Evolutionary conservation across 2,888 invertebrate species (phyloP), one percentile per base, ranked within the genome.

Genomic region (Ochlodes sylvanus): DNA sequence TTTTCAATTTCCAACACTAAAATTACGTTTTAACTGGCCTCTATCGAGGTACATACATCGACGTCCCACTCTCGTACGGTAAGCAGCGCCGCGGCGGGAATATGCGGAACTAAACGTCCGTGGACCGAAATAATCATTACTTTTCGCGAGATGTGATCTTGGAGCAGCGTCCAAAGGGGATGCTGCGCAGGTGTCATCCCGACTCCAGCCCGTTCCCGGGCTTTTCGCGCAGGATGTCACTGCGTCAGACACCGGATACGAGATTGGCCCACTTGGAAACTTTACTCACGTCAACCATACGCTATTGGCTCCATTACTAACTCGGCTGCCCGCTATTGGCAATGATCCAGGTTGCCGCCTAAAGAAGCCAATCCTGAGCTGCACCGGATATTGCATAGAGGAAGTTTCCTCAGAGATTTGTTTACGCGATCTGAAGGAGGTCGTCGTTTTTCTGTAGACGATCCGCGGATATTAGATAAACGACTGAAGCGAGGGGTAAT

Each of bases 51-150:
- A 88, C 83, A 83, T 87, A 87, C 83, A 80, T 82, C 84, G 83
- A 77, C 80, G 79, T 83, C 82, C 80, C 76, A 81, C 80, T 83
- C 84, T 84, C 83, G 86, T 72, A 71, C 71, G 70, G 71, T 74
- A 79, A 76, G 79, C 81, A 89, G 90, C 92, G 92, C 92, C 81
- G 77, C 84, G 71, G 77, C 88, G 93, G 89, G 87, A 87, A 81
- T 87, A 85, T 86, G 90, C 82, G 85, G 88, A 88, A 92, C 90
- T 89, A 89, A 75, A 73, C 81, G 83, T 77, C 85, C 85, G 84
- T 85, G 88, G 89, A 92, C 93, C 90, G 86, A 93, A 94, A 93
- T 94, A 94, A 94, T 94, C 93, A 92, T 93, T 94, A 94, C 90
- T 93, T 93, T 92, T 90, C 89, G 87, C 87, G 88, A 92, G 93